Percentiles rank a stretch among this genome's conserved stretches.
Conservation (phyloP, 1,140 invertebrate species). For the Zaprionus inermis region DNA sequence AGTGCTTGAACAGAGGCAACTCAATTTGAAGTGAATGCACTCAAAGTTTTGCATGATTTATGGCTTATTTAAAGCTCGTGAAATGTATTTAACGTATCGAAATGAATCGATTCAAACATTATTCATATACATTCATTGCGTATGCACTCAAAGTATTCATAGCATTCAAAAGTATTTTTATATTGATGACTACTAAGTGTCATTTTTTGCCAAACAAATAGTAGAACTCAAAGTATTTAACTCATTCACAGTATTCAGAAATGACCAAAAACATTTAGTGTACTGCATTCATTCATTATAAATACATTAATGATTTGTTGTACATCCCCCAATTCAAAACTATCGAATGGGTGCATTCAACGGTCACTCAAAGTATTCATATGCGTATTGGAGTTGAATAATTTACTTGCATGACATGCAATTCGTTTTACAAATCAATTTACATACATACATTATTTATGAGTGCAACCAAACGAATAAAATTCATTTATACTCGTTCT, state of each 20-base stretch:
- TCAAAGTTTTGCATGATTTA: background rate
- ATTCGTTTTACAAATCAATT: conserved; percentile 5
- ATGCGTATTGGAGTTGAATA: background rate
- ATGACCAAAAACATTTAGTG: background rate
- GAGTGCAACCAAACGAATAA: background rate
- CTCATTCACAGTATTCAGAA: background rate
- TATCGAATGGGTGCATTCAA: background rate
- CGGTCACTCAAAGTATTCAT: conserved; percentile 4
- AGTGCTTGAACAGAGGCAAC: conserved; percentile 14
- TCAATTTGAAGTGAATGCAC: conserved; percentile 26
- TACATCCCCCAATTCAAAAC: background rate
- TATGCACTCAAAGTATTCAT: background rate
- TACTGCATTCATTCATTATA: background rate
- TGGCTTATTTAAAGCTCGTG: background rate
- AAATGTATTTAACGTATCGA: background rate
- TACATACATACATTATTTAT: conserved; percentile 11
- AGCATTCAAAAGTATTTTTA: background rate
- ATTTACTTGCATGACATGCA: conserved; percentile 6
- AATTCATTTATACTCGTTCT: conserved; percentile 4
- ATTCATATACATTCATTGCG: background rate
- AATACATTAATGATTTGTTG: background rate
- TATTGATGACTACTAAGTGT: no score
- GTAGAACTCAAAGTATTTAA: background rate
- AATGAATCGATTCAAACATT: background rate
- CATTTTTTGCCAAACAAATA: no score